Evolutionary conservation across 2,888 invertebrate genomes (phyloP), one percentile per base, ranked within the genome.

Genomic region (Pandemis cinnamomeana): DNA sequence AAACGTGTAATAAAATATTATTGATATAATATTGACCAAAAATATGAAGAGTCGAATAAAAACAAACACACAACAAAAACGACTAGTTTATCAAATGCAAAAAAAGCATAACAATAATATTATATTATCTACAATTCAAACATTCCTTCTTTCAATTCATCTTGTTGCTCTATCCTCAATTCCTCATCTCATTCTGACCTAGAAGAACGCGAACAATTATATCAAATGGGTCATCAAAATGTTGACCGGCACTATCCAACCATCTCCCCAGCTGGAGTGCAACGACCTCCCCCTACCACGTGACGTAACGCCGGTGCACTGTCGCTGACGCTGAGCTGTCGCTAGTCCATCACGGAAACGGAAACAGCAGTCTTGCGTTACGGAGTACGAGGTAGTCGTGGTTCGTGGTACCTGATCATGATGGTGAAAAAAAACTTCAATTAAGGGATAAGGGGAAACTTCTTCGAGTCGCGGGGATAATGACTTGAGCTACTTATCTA

Each of bases 221-320:
- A 73, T 74, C 74, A 74, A 74, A 74, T 74, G 61, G 74, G 74
- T 62, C 74, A 74, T 71, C 74, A 79, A 80, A 82, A 83, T 91
- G 93, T 92, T 92, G 89, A 91, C 91, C 90, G 89, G 90, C 87
- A 90, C 91, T 91, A 91, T 91, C 91, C 89, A 41, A 86, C 90
- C 91, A 90, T 90, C 91, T 89, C 84, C 85, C 88, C 88, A 87
- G 20, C 79, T 78, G 71, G 80, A 79, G 89, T 86, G 86, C 89
- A 90, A 89, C 84, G 88, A 91, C 91, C 90, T 81, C 78, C 71
- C 79, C 77, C 81, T 85, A 87, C 88, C 76, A 84, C 71, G 75
- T 76, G 73, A 76, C 61, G 64, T 76, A 73, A 73, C 11, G 60
- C 15, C 63, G 72, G 55, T 73, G 72, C 69, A 73, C 72, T 72